These are phyloP conservation scores for Cyanoramphus novaezelandiae DNA, from an alignment of 2,113 vertebrate species.

Conservation along the genomic window DNA sequence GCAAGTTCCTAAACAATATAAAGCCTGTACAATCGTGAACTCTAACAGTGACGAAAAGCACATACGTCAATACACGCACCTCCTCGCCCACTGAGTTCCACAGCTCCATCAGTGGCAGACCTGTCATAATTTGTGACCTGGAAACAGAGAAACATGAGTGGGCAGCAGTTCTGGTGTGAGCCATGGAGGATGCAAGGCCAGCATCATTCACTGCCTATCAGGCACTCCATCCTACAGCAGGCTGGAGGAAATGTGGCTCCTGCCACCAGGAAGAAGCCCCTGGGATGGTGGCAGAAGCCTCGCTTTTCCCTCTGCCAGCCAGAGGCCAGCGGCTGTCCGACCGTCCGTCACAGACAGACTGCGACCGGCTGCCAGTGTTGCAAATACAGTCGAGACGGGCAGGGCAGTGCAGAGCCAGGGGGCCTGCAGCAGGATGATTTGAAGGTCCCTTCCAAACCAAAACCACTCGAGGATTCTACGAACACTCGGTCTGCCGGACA, in stretches of 20 bases:
- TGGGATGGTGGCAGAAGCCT: not conserved
- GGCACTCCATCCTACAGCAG: fast-evolving
- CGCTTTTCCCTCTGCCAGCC: not conserved
- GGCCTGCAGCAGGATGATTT: not conserved
- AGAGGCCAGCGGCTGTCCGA: not conserved
- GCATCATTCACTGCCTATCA: not conserved
- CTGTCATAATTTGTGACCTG: conserved; percentile 93
- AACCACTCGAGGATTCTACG: not conserved
- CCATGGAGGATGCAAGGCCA: fast-evolving
- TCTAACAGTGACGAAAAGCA: not conserved
- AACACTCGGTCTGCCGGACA: not conserved
- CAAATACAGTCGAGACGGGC: not conserved
- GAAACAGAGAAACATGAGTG: not conserved
- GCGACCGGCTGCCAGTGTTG: not conserved
- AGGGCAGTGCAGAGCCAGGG: not conserved
- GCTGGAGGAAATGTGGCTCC: fast-evolving
- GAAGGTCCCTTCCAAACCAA: not conserved
- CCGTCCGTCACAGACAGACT: not conserved
- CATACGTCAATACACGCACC: conserved; percentile 59
- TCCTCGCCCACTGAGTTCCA: conserved; percentile 94
- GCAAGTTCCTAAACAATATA: not conserved
- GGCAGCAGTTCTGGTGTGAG: not conserved
- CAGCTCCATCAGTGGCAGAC: conserved; percentile 90
- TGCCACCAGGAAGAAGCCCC: not conserved
- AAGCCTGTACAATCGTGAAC: not conserved